Conservation (phyloP, 2,888 invertebrate genomes). For the Strigamia transsilvanica region DNA sequence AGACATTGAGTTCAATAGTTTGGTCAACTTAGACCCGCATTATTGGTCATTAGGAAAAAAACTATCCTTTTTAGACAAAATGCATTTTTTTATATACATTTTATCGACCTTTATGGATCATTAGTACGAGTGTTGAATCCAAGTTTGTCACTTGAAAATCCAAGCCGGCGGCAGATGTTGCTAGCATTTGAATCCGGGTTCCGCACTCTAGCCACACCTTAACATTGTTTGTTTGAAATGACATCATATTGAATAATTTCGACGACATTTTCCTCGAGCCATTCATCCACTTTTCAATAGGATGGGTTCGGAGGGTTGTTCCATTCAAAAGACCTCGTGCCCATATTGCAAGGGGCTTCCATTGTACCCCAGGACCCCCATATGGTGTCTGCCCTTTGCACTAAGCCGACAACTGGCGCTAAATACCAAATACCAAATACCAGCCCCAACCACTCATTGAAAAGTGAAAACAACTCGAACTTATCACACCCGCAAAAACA, state of each 20-base stretch:
- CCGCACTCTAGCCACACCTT: constrained; percentile 1
- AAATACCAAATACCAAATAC: background rate
- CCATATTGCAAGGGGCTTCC: constrained; percentile 34
- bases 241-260: constrained; percentile 42
- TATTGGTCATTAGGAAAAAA: no score
- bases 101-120: no score
- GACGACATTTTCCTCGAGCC: constrained; percentile 1
- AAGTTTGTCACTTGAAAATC: no score
- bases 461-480: background rate
- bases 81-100: no score
- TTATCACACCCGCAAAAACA: background rate
- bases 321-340: constrained; percentile 42
- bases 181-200: background rate
- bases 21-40: no score
- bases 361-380: constrained; percentile 8
- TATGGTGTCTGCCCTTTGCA: constrained; percentile 40
- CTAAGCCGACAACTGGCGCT: background rate
- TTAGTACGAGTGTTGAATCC: no score
- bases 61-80: no score
- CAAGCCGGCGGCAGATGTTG: background rate
- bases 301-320: constrained; percentile 32
- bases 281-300: constrained; percentile 17
- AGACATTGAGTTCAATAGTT: no score
- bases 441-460: background rate
- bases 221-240: constrained; percentile 34